Base-by-base conservation (phyloP, 2,888 invertebrate genomes). In the Disparrhopalites patrizii region DNA sequence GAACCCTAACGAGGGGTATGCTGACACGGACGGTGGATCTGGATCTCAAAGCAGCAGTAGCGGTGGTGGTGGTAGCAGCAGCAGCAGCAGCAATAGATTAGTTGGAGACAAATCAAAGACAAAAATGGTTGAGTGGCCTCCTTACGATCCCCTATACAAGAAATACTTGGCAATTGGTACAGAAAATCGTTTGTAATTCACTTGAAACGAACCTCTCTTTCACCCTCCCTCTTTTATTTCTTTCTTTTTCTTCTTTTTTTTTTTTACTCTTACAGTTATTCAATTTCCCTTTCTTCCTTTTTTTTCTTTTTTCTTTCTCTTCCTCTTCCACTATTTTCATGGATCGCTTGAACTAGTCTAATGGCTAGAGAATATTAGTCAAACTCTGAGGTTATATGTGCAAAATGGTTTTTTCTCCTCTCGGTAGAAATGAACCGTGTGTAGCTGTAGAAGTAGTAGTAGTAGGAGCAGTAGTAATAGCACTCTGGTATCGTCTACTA, bases 51-150 rank as follows among this genome's bases (percentile, higher is more conserved):
- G 25, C n/a, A 40, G 40, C 88, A 86, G 64, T 56, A n/a, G n/a
- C n/a, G n/a, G n/a, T 38, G 60, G 68, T 43, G 64, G 69, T 51
- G 54, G 50, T 54, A 58, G 69, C 47, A 54, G 67, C 60, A 30
- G 36, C 2, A 60, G 60, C 33, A 52, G 60, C 15, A 61, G 63
- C 51, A 68, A 67, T 65, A 66, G 70, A 58, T 68, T 69, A 65
- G 67, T 67, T 27, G 70, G 64, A 58, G 72, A 73, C 62, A 73
- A 73, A 64, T 70, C 71, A 83, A 91, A 75, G 85, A 90, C 79
- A 90, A 91, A 80, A 91, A 91, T 73, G 77, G 87, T 92, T 67
- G 92, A 91, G 77, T 97, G 96, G 96, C 91, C 91, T 1, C 89
- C 91, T 0, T 96, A 95, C 78, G 93, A 94, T 80, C 89, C 88